A percentile compares a stretch with the other conserved stretches of the same genome.
phyloP scores from a whole-genome alignment of 2,888 invertebrate genomes.

The Hypercompe scribonia region DNA sequence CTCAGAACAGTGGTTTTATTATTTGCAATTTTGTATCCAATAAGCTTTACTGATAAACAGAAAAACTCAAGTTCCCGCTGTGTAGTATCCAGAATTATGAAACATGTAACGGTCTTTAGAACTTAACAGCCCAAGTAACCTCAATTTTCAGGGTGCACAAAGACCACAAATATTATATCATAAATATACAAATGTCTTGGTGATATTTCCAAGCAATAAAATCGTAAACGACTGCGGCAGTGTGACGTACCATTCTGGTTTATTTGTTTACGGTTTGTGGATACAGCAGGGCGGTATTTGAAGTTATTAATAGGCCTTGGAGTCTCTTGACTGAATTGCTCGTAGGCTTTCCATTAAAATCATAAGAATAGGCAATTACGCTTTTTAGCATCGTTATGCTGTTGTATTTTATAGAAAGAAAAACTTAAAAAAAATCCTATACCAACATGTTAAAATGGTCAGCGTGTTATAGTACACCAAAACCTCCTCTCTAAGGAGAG shows the following conservation, averaged over 20 bases:
- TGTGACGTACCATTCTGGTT: conserved; percentile 37
- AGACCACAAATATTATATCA: conserved; percentile 30
- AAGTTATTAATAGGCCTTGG: neutral
- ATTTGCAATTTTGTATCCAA: neutral
- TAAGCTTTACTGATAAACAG: neutral
- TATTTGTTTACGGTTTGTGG: conserved; percentile 3
- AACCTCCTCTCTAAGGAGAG: too few relatives aligned
- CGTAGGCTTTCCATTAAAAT: neutral
- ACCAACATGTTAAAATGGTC: too few relatives aligned
- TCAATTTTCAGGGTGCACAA: conserved; percentile 7
- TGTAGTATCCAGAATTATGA: neutral
- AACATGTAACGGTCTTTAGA: neutral
- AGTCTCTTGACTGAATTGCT: neutral
- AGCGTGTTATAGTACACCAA: too few relatives aligned
- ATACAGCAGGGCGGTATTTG: conserved; percentile 13
- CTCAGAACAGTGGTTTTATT: neutral
- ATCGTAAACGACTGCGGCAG: conserved; percentile 47
- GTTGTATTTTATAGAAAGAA: too few relatives aligned
- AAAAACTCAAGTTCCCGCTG: neutral
- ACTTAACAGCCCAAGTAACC: neutral
- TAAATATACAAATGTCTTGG: conserved; percentile 53
- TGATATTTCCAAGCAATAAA: conserved; percentile 62
- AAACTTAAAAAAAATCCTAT: too few relatives aligned
- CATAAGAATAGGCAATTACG: neutral
- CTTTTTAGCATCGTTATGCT: neutral